Evolutionary conservation across 2,113 vertebrate species (phyloP).

Genomic region (Tupaia chinensis): DNA sequence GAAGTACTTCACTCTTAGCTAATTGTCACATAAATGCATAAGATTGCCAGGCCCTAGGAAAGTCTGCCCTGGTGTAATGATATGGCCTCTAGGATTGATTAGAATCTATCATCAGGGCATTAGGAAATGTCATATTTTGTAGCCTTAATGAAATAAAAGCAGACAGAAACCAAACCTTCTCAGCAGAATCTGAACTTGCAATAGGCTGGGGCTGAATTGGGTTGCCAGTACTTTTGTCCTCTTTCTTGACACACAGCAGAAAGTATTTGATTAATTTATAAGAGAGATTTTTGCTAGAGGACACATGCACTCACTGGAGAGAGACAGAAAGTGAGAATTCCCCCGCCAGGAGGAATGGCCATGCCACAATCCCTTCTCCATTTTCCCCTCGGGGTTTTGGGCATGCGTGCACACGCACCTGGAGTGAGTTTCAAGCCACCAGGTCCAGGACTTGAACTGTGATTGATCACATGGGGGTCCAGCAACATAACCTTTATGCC

Average conservation of each 20-base stretch:
- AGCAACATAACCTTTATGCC: too few relatives aligned
- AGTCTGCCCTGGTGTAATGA: neutral
- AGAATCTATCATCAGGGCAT: neutral
- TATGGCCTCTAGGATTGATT: neutral
- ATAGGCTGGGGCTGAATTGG: fast-evolving
- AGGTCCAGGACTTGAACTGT: too few relatives aligned
- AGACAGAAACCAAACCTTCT: neutral
- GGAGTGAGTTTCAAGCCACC: too few relatives aligned
- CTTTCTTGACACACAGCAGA: neutral
- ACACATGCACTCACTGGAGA: too few relatives aligned
- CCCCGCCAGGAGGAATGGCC: too few relatives aligned
- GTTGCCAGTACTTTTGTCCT: neutral
- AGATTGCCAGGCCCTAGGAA: neutral
- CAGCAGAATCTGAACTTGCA: neutral
- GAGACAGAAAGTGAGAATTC: too few relatives aligned
- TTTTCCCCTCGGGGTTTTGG: too few relatives aligned
- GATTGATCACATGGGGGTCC: too few relatives aligned
- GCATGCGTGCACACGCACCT: too few relatives aligned
- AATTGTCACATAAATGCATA: neutral
- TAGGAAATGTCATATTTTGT: neutral
- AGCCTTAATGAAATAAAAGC: neutral
- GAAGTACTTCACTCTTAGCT: neutral
- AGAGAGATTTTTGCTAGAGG: too few relatives aligned
- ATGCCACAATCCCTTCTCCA: too few relatives aligned
- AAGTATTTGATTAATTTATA: neutral